Evolutionary conservation across 2,113 vertebrate species (phyloP), one percentile per base, ranked within the genome.

Genomic region (Xenopus laevis): DNA sequence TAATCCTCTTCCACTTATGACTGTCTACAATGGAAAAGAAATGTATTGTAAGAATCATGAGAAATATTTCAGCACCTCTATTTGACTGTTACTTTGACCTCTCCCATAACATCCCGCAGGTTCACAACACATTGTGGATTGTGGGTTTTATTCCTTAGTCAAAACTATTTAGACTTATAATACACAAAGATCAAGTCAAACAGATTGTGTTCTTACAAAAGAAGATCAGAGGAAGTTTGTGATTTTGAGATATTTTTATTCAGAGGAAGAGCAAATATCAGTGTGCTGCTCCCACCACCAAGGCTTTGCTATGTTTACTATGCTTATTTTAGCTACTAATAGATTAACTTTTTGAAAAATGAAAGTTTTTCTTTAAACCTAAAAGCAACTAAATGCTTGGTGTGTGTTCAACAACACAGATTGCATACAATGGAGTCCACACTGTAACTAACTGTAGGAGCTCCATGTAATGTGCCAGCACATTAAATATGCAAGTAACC

Each of bases 51-150:
- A 57, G 4, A 65, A 65, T 65, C 62, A 13, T 59, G 63, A 66
- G 71, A 74, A 66, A 66, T 59, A 16, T 65, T 74, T 59, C 55
- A 66, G 27, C 53, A 59, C 55, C 53, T 21, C 30, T 52, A 59
- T 18, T 17, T 55, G 30, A 60, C 13, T 46, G 63, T 58, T 59
- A 74, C 9, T 23, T n/a, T 59, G 55, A 59, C 30, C 55, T 59
- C 33, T 70, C 55, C 33, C 17, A 59, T 16, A 18, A 65, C 13
- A 65, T 50, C 64, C 7, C 23, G 10, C n/a, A 52, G 10, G 46
- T 50, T n/a, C 13, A 20, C 44, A 50, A 7, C 11, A 40, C 33
- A 40, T 40, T 40, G 8, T 40, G 33, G 33, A 40, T 9, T 23
- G 18, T 33, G 50, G 12, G 46, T 60, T 67, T 68, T 23, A 60